Conservation (phyloP, 2,888 invertebrate species). For the Heliconius hortense region DNA sequence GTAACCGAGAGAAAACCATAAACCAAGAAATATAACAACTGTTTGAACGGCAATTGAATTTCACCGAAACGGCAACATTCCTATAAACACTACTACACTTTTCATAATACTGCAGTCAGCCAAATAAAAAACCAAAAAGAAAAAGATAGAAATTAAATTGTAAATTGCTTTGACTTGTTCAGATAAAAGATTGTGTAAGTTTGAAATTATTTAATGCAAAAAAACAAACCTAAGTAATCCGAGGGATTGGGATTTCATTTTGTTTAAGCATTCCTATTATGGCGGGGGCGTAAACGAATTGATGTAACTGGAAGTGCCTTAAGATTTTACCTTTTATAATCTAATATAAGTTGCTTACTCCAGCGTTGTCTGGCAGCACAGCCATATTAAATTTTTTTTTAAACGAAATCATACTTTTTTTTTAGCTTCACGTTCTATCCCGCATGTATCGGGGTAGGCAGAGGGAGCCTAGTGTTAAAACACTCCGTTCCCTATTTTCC, state of each 20-base stretch:
- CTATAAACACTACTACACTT: neutral
- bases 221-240: slow-evolving; percentile 22
- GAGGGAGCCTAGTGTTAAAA: no score
- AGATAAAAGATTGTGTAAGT: slow-evolving; percentile 7
- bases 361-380: no score
- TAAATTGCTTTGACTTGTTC: slow-evolving; percentile 24
- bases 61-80: no score
- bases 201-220: slow-evolving; percentile 15
- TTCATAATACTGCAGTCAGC: neutral
- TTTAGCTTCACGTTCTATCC: neutral
- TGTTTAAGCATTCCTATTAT: slow-evolving; percentile 27
- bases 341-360: no score
- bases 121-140: neutral
- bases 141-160: slow-evolving; percentile 10
- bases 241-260: slow-evolving; percentile 28
- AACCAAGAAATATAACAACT: no score
- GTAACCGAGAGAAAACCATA: no score
- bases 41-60: no score
- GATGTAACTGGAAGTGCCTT: slow-evolving; percentile 1
- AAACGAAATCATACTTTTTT: neutral
- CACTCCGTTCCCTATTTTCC: no score
- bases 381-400: no score
- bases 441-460: neutral
- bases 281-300: slow-evolving; percentile 2
- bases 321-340: neutral